Conservation (phyloP, 2,797 vertebrate genomes). For the Micropoecilia bifurca region DNA sequence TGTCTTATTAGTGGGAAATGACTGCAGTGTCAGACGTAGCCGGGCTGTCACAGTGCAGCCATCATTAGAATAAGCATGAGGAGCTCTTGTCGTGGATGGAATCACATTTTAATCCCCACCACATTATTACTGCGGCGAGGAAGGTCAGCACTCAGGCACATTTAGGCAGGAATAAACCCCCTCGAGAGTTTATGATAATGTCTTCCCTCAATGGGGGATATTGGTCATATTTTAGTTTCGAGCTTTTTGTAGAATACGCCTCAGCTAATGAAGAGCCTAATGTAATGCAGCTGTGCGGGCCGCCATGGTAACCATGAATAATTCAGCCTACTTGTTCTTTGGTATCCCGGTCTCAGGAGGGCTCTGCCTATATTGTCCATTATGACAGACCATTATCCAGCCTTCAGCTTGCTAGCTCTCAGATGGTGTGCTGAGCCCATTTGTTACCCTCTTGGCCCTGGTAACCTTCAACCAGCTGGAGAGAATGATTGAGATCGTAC, state of each 20-base stretch:
- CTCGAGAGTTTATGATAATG: slow-evolving; percentile 84
- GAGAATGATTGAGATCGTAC: slow-evolving; percentile 87
- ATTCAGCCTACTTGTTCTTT: slow-evolving; percentile 92
- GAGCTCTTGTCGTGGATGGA: slow-evolving; percentile 79
- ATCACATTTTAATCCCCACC: slow-evolving; percentile 80
- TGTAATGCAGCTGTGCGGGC: slow-evolving; percentile 90
- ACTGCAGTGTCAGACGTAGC: slow-evolving; percentile 69
- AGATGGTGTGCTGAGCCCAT: slow-evolving; percentile 90
- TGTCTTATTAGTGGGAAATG: slow-evolving; percentile 84
- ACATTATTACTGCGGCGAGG: slow-evolving; percentile 80
- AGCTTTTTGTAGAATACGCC: slow-evolving; percentile 83
- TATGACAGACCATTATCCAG: slow-evolving; percentile 96
- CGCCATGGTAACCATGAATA: slow-evolving; percentile 90
- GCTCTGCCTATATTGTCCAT: slow-evolving; percentile 93
- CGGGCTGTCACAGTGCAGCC: slow-evolving; percentile 74
- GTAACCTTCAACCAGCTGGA: slow-evolving; percentile 94
- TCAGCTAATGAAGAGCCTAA: slow-evolving; percentile 90
- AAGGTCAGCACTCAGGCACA: slow-evolving; percentile 83
- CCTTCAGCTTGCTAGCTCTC: slow-evolving; percentile 91
- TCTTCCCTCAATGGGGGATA: slow-evolving; percentile 84
- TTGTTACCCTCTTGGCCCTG: slow-evolving; percentile 87
- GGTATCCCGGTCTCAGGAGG: slow-evolving; percentile 89
- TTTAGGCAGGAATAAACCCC: slow-evolving; percentile 83
- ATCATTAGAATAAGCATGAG: slow-evolving; percentile 81
- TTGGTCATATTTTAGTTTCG: slow-evolving; percentile 84